These are phyloP conservation scores for Diachasma alloeum DNA, from an alignment of 1,140 invertebrate species.

Conservation along the genomic window DNA sequence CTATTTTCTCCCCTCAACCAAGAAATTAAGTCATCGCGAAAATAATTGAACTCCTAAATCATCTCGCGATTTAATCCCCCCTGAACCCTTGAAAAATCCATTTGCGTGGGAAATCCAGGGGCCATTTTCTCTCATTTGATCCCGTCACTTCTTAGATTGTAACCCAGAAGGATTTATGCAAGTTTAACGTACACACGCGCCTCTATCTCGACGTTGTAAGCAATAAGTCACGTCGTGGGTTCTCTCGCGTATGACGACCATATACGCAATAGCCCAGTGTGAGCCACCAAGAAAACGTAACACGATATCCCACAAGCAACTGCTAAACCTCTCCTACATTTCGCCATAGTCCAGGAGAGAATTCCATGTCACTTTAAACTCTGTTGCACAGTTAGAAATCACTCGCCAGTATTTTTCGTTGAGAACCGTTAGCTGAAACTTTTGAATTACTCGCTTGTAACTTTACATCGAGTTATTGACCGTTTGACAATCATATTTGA, in stretches of 20 bases:
- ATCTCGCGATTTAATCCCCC: neutral
- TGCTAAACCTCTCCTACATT: slow-evolving; percentile 14
- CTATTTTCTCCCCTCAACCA: neutral
- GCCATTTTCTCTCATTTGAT: slow-evolving; percentile 8
- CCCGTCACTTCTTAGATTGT: neutral
- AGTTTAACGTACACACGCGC: neutral
- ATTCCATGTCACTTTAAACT: neutral
- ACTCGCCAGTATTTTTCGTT: neutral
- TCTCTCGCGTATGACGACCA: slow-evolving; percentile 1
- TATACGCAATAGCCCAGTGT: neutral
- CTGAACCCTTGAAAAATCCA: neutral
- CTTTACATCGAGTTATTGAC: neutral
- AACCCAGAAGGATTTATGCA: slow-evolving; percentile 19
- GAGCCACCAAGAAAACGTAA: slow-evolving; percentile 6
- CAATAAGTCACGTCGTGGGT: slow-evolving; percentile 21
- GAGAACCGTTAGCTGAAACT: neutral
- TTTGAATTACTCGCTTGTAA: neutral
- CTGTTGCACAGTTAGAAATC: neutral
- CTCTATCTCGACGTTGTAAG: slow-evolving; percentile 9
- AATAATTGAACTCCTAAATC: neutral
- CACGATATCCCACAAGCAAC: neutral
- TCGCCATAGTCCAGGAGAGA: slow-evolving; percentile 10
- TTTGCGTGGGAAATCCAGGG: slow-evolving; percentile 1
- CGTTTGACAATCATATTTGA: neutral
- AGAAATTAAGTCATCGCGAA: neutral